Conservation (phyloP, 2,797 vertebrate genomes). For the Ispidina picta region DNA sequence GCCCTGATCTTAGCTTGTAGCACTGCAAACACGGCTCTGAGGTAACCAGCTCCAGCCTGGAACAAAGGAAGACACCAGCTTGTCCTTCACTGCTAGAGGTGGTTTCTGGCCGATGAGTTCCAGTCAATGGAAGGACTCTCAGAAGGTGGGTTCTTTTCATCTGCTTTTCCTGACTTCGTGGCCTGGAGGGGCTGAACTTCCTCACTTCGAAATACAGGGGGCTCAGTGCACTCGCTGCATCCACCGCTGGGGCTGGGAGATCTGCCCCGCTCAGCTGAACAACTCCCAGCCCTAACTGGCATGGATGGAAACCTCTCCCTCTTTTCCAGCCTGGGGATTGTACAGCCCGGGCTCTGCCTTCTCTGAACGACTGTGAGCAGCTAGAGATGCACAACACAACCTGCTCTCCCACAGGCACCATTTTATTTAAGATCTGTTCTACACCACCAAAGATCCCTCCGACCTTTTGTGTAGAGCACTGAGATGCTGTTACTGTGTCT, state of each 20-base stretch:
- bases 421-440: constrained; percentile 76
- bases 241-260: constrained; percentile 1
- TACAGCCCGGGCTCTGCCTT: constrained; percentile 27
- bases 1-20: background rate
- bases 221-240: background rate
- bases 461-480: constrained; percentile 70
- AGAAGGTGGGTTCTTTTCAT: background rate
- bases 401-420: constrained; percentile 68
- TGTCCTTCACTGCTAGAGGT: background rate
- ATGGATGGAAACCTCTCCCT: constrained; percentile 27
- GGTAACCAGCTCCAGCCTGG: background rate
- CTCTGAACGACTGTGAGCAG: constrained; percentile 16
- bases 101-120: background rate
- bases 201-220: background rate
- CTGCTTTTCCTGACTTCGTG: background rate
- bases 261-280: background rate
- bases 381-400: constrained; percentile 32
- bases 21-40: background rate
- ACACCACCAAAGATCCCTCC: constrained; percentile 63
- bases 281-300: constrained; percentile 17
- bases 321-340: constrained; percentile 13
- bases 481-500: constrained; percentile 56
- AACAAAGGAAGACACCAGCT: background rate
- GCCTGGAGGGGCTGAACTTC: background rate
- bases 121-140: background rate